Evolutionary conservation across 2,888 invertebrate genomes (phyloP), one percentile per base, ranked within the genome.

Genomic region (Hydrotaea diabolus): DNA sequence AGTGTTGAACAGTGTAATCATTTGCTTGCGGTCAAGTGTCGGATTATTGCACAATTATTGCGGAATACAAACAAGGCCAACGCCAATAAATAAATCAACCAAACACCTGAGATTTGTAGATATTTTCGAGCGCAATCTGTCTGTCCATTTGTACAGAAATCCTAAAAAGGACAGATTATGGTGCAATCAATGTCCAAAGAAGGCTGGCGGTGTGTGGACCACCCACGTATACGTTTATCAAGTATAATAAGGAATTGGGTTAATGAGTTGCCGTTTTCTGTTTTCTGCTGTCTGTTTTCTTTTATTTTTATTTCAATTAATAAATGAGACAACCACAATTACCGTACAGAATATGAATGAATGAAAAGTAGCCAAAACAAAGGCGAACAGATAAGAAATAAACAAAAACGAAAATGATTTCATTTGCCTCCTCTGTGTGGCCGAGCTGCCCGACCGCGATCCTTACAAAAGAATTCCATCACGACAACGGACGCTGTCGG

Each of bases 241-340:
- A 43, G 46, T 74, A 19, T n/a, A 59, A 59, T 26, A 74, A 62
- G 53, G 49, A 85, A 85, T 82, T 82, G 74, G 85, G 85, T 85
- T 85, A 85, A 85, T 82, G 82, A 82, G 85, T 74, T 85, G 77
- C 62, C 85, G 79, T 74, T 77, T 7, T 79, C 15, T 77, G 62
- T 81, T 77, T 71, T 77, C 59, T n/a, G n/a, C n/a, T n/a, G n/a
- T n/a, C n/a, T n/a, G n/a, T n/a, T n/a, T n/a, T n/a, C n/a, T n/a
- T n/a, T n/a, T n/a, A n/a, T 17, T 8, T 39, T 39, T 7, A 7
- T 31, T 66, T 43, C 69, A 69, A 69, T 69, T 69, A 69, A 46
- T 69, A 23, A 69, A 23, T 43, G 62, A 76, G 23, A 62, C 21
- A 75, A 17, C 15, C 8, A 73, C 31, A 75, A 77, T 26, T 46